A percentile compares a stretch with the other conserved stretches of the same genome.
These are phyloP conservation scores for Spea hammondii DNA, from an alignment of 2,797 vertebrate species.

Conservation along the genomic window DNA sequence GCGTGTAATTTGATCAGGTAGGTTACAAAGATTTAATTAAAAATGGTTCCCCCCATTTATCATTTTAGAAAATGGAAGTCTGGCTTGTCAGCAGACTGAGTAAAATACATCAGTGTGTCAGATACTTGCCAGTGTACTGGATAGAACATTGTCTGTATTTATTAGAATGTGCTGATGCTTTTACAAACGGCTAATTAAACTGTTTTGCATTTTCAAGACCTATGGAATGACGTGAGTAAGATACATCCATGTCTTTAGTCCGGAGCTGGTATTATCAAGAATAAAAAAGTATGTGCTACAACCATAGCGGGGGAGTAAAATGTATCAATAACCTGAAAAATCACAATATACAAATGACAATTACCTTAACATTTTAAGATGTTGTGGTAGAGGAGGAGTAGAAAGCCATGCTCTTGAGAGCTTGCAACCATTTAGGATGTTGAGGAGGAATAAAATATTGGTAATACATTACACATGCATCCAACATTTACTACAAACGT, in stretches of 20 bases:
- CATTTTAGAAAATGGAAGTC: constrained; percentile 41
- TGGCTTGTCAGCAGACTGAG: constrained; percentile 26
- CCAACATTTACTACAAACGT: too few relatives aligned
- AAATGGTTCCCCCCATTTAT: constrained; percentile 41
- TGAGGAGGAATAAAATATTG: too few relatives aligned
- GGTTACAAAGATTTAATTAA: constrained; percentile 45
- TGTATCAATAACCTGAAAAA: too few relatives aligned
- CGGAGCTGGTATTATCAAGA: too few relatives aligned
- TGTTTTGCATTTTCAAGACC: not conserved
- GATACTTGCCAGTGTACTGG: constrained; percentile 17
- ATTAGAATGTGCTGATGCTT: constrained; percentile 19
- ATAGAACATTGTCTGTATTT: constrained; percentile 24
- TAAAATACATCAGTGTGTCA: constrained; percentile 38
- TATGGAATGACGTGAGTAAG: not conserved
- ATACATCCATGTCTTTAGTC: not conserved
- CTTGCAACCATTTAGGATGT: too few relatives aligned
- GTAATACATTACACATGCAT: too few relatives aligned
- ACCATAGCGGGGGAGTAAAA: too few relatives aligned
- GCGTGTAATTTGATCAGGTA: constrained; percentile 45
- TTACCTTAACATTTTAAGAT: too few relatives aligned
- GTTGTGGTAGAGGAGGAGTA: too few relatives aligned
- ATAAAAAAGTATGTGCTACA: too few relatives aligned
- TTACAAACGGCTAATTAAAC: constrained; percentile 22
- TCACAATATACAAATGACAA: too few relatives aligned
- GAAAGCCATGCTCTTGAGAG: too few relatives aligned